phyloP scores from a whole-genome alignment of 2,113 vertebrate species.

The Euleptes europaea region DNA sequence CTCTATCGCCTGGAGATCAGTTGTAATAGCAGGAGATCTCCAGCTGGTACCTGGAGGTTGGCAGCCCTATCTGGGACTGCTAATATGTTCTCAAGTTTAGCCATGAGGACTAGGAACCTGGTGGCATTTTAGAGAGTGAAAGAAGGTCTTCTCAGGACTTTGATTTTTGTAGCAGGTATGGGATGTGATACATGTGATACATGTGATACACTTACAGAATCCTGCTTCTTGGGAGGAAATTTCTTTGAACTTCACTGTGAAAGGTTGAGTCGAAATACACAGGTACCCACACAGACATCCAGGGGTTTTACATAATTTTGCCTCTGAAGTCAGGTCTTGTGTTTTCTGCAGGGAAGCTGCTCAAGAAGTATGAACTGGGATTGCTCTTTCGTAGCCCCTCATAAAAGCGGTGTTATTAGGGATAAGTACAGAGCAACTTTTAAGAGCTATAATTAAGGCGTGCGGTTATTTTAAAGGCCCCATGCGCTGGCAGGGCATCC shows the following conservation, averaged over 20 bases:
- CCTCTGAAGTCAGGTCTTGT: not conserved
- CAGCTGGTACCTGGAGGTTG: no score
- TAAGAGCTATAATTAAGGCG: conserved; percentile 58
- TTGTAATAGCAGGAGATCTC: no score
- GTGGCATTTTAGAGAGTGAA: not conserved
- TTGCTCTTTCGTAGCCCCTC: conserved; percentile 26
- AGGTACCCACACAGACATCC: no score
- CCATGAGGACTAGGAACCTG: not conserved
- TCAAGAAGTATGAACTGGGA: conserved; percentile 40
- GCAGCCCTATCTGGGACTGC: no score
- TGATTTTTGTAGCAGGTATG: not conserved
- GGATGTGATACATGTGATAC: no score
- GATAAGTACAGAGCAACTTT: conserved; percentile 55
- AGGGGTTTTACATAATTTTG: not conserved
- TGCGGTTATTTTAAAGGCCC: conserved; percentile 40
- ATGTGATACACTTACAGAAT: not conserved
- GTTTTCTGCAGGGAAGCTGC: conserved; percentile 15
- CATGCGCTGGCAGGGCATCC: conserved; percentile 26
- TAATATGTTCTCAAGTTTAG: not conserved
- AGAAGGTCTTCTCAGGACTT: not conserved
- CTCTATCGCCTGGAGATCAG: no score
- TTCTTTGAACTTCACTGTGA: not conserved
- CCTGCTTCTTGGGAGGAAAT: not conserved
- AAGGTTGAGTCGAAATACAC: not conserved
- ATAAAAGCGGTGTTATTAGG: conserved; percentile 56